Conservation (phyloP, 2,888 invertebrate species). For the Doris montereyensis region DNA sequence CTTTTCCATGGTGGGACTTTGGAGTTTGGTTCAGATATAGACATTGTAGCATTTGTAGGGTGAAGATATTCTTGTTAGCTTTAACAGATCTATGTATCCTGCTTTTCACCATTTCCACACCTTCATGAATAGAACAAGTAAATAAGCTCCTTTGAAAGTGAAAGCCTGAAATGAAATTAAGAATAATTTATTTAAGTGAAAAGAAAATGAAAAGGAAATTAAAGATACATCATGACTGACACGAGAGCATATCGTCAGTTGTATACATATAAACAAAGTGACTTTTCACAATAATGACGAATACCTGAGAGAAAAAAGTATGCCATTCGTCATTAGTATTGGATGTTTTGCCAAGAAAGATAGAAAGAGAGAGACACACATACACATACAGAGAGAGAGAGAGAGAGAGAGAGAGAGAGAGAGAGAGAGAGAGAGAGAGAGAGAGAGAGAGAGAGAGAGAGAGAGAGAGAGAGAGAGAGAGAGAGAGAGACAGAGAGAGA, state of each 20-base stretch:
- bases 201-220: not conserved
- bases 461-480: too few relatives aligned
- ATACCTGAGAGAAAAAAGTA: too few relatives aligned
- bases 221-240: not conserved
- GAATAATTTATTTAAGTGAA: too few relatives aligned
- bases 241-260: not conserved
- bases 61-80: too few relatives aligned
- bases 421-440: not conserved
- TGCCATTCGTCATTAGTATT: too few relatives aligned
- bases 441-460: not conserved
- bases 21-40: slow-evolving; percentile 5
- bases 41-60: slow-evolving; percentile 2
- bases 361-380: not conserved
- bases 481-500: not conserved
- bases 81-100: too few relatives aligned
- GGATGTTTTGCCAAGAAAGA: not conserved
- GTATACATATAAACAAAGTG: not conserved
- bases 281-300: too few relatives aligned
- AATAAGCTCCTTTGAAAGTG: too few relatives aligned
- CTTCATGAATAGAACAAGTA: too few relatives aligned
- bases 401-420: not conserved
- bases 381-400: too few relatives aligned
- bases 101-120: too few relatives aligned
- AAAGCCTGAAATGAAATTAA: too few relatives aligned
- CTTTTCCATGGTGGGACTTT: slow-evolving; percentile 54